These are phyloP conservation scores for Akabosia matsudoensis DNA, from an alignment of 1,140 invertebrate species.

Conservation along the genomic window DNA sequence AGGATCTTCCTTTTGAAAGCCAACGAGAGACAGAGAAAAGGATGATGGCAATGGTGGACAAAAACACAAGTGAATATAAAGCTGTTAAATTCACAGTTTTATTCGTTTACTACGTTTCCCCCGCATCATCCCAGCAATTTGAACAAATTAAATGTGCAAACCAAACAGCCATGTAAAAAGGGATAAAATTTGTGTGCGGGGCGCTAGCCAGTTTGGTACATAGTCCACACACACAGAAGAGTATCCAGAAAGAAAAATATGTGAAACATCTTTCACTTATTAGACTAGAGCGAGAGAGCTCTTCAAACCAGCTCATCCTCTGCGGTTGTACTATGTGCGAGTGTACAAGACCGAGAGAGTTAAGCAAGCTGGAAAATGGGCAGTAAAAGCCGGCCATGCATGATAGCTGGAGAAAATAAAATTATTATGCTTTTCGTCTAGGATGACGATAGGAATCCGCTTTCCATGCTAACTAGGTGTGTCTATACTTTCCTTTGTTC, in stretches of 20 bases:
- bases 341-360: too few relatives aligned
- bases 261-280: too few relatives aligned
- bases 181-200: background rate
- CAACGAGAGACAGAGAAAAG: background rate
- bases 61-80: background rate
- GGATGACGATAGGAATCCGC: too few relatives aligned
- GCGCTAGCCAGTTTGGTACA: too few relatives aligned
- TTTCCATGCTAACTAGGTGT: background rate
- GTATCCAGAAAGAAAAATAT: too few relatives aligned
- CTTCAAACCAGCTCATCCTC: background rate
- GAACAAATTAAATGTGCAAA: slow-evolving; percentile 21
- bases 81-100: slow-evolving; percentile 8
- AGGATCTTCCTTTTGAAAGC: too few relatives aligned
- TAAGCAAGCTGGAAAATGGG: background rate
- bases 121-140: slow-evolving; percentile 3
- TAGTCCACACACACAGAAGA: too few relatives aligned
- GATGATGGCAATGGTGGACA: background rate
- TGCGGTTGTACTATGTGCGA: background rate
- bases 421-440: background rate
- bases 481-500: background rate
- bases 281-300: too few relatives aligned
- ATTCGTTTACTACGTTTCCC: background rate
- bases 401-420: slow-evolving; percentile 2
- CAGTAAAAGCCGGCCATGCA: slow-evolving; percentile 10
- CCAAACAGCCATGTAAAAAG: background rate